Evolutionary conservation across 1,140 invertebrate species (phyloP).

Genomic region (Calliphora vicina): DNA sequence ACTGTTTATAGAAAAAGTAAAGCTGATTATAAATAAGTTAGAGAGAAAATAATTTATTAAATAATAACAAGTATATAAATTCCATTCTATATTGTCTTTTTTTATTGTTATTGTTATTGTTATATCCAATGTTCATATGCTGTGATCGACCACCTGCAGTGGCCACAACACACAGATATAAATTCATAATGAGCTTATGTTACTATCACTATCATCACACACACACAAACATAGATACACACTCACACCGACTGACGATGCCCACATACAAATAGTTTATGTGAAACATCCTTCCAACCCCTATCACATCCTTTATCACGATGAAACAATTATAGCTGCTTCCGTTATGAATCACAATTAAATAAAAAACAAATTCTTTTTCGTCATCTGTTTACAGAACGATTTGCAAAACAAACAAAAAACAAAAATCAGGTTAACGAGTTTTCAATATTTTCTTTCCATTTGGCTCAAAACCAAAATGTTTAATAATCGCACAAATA

Average conservation of each 20-base stretch:
- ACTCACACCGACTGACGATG: too few relatives aligned
- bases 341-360: not conserved
- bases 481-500: not conserved
- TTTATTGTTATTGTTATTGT: too few relatives aligned
- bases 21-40: not conserved
- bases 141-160: not conserved
- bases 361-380: not conserved
- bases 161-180: not conserved
- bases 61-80: not conserved
- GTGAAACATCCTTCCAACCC: not conserved
- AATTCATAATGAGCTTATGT: slow-evolving; percentile 9
- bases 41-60: not conserved
- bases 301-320: not conserved
- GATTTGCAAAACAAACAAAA: not conserved
- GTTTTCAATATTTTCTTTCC: not conserved
- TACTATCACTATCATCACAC: not conserved
- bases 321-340: not conserved
- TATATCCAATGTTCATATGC: not conserved
- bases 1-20: not conserved
- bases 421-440: not conserved
- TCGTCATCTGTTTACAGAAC: not conserved
- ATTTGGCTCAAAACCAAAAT: too few relatives aligned
- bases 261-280: not conserved
- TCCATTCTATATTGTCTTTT: not conserved
- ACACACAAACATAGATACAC: not conserved